Evolutionary conservation across 2,113 vertebrate species (phyloP).

Genomic region (Grallaria varia): DNA sequence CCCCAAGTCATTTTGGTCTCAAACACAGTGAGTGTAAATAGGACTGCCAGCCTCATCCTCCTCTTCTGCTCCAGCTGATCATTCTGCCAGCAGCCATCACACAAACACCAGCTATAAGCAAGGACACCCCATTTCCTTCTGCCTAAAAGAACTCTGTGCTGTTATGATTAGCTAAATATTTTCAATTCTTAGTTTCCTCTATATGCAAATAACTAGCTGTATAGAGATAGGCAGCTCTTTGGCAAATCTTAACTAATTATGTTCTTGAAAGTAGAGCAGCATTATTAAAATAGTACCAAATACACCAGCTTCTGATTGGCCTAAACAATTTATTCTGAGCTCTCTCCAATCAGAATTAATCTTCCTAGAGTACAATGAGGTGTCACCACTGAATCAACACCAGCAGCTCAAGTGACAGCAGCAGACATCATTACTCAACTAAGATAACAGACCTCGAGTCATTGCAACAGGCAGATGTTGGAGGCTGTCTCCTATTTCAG

Average conservation of each 20-base stretch:
- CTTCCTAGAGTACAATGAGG: background rate
- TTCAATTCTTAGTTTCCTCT: background rate
- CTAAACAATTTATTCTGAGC: constrained; percentile 6
- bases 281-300: background rate
- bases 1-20: background rate
- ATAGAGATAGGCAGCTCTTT: background rate
- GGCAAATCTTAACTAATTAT: background rate
- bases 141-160: background rate
- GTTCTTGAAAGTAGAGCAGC: background rate
- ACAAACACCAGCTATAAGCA: background rate
- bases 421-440: constrained; percentile 24
- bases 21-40: background rate
- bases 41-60: background rate
- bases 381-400: constrained; percentile 43
- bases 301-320: background rate
- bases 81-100: background rate
- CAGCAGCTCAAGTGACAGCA: constrained; percentile 26
- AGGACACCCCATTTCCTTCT: background rate
- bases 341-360: constrained; percentile 4
- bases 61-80: background rate
- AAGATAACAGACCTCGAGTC: constrained; percentile 43
- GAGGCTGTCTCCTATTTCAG: constrained; percentile 23
- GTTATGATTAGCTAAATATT: background rate
- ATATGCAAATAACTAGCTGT: background rate
- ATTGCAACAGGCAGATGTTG: constrained; percentile 47